Evolutionary conservation across 92 coral and sea anemone species (phyloP).

Genomic region (Pocillopora meandrina): DNA sequence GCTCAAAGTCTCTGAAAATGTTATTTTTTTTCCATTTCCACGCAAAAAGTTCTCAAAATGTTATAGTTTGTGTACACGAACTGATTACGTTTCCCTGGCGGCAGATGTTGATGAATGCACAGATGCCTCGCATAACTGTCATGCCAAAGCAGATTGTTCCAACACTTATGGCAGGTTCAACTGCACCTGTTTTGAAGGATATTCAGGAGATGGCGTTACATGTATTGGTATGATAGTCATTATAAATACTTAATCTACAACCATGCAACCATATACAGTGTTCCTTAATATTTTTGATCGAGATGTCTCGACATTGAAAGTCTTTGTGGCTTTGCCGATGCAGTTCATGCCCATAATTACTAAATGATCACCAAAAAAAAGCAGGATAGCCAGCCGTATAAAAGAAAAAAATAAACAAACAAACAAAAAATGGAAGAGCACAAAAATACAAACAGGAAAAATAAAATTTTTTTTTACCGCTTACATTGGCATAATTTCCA

Average conservation of each 20-base stretch:
- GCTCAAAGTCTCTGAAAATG: neutral
- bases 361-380: neutral
- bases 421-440: too few relatives aligned
- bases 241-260: neutral
- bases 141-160: neutral
- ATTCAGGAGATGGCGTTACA: conserved; percentile 14
- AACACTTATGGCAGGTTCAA: conserved; percentile 2
- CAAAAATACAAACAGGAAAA: too few relatives aligned
- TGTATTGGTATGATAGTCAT: neutral
- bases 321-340: neutral
- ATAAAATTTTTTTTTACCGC: too few relatives aligned
- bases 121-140: neutral
- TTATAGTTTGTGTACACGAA: neutral
- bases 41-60: neutral
- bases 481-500: too few relatives aligned
- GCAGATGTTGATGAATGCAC: conserved; percentile 23
- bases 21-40: neutral
- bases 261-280: neutral
- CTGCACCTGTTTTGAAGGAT: conserved; percentile 5
- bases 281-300: neutral
- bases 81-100: neutral
- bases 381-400: neutral
- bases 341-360: neutral
- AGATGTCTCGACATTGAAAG: too few relatives aligned
- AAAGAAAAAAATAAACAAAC: too few relatives aligned